Conservation (phyloP, 2,797 vertebrate species). For the Streptopelia turtur region DNA sequence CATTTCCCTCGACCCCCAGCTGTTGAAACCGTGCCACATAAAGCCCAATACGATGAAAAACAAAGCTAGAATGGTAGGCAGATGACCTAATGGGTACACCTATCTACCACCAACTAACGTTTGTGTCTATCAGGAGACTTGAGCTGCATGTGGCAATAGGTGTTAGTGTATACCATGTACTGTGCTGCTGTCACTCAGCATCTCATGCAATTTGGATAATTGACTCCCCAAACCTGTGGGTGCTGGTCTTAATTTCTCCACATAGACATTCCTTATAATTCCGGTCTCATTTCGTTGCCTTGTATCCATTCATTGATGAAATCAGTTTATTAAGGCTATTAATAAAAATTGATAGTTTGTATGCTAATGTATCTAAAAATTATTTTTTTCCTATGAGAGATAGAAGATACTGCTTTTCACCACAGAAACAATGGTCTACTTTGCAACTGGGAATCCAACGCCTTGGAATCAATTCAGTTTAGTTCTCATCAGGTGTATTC, state of each 20-base stretch:
- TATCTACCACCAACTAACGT: background rate
- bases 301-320: background rate
- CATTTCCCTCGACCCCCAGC: fast-evolving
- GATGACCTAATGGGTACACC: background rate
- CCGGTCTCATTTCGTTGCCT: background rate
- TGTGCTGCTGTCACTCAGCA: background rate
- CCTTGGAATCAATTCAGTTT: background rate
- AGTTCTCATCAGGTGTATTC: background rate
- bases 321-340: background rate
- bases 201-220: background rate
- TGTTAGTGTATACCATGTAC: background rate
- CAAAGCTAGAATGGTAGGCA: background rate
- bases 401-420: background rate
- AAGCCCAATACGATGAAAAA: background rate
- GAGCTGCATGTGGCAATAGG: background rate
- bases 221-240: background rate
- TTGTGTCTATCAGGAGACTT: background rate
- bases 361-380: background rate
- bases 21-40: background rate
- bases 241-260: background rate
- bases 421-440: background rate
- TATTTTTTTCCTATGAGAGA: background rate
- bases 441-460: background rate
- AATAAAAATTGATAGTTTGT: background rate
- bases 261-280: background rate